Percentiles rank a stretch among this genome's conserved stretches.
These are phyloP conservation scores for Zaprionus ornatus DNA, from an alignment of 1,140 invertebrate species.

Conservation along the genomic window DNA sequence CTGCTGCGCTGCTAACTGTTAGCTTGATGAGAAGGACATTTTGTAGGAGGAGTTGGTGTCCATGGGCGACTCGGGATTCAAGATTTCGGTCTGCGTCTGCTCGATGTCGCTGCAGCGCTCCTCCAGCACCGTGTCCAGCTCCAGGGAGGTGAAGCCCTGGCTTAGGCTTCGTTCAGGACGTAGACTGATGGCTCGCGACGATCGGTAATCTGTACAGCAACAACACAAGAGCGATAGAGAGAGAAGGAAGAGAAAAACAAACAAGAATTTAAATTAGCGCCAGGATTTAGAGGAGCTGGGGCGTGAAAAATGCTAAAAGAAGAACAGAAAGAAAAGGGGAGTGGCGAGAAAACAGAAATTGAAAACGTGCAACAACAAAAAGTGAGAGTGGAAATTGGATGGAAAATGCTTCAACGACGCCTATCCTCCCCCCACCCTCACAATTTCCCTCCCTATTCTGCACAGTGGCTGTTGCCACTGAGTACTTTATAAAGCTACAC, in stretches of 20 bases:
- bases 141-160: constrained; percentile 88
- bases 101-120: constrained; percentile 90
- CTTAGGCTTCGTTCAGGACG: constrained; percentile 87
- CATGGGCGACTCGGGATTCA: constrained; percentile 79
- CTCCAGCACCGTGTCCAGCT: constrained; percentile 92
- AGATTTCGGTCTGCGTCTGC: constrained; percentile 85
- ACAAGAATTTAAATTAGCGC: constrained; percentile 9
- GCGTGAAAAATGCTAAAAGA: not conserved
- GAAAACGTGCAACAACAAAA: constrained; percentile 50
- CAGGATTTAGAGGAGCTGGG: not conserved
- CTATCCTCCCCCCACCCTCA: not conserved
- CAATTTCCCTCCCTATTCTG: not conserved
- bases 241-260: not conserved
- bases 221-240: not conserved
- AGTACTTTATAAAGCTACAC: no score
- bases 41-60: constrained; percentile 78
- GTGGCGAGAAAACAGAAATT: constrained; percentile 33
- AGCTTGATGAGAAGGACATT: constrained; percentile 81
- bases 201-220: constrained; percentile 83
- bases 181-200: constrained; percentile 87
- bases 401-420: not conserved
- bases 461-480: no score
- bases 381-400: constrained; percentile 27
- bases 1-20: constrained; percentile 72
- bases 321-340: not conserved